Evolutionary conservation across 1,140 invertebrate species (phyloP).

Genomic region (Lepidurus apus): DNA sequence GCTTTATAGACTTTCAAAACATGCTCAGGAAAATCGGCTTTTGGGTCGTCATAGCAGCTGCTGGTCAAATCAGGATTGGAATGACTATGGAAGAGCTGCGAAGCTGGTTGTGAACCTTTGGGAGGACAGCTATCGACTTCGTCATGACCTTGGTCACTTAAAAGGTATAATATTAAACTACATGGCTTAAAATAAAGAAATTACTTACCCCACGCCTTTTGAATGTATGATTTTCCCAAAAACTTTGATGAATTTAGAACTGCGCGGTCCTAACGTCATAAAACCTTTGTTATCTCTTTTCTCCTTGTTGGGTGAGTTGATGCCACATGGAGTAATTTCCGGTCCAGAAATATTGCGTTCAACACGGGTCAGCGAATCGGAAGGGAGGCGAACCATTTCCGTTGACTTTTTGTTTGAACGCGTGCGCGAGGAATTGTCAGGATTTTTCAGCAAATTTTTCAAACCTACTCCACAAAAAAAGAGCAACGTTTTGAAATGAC

Average conservation of each 20-base stretch:
- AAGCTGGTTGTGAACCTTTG: conserved; percentile 42
- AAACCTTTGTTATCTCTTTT: conserved; percentile 55
- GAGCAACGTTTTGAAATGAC: neutral
- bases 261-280: conserved; percentile 74
- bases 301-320: conserved; percentile 47
- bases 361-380: neutral
- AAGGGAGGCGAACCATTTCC: neutral
- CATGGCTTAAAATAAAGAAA: neutral
- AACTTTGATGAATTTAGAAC: conserved; percentile 75
- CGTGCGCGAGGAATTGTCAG: neutral
- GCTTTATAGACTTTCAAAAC: conserved; percentile 90
- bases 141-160: conserved; percentile 9
- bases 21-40: conserved; percentile 89
- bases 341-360: neutral
- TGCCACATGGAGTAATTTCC: conserved; percentile 35
- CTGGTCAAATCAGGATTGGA: conserved; percentile 77
- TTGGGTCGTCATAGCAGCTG: conserved; percentile 50
- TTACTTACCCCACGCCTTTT: conserved; percentile 27
- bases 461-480: neutral
- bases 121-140: conserved; percentile 20
- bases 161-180: conserved; percentile 3
- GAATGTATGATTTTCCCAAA: conserved; percentile 71
- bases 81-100: conserved; percentile 60
- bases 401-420: neutral
- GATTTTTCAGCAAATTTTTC: neutral